Base-by-base conservation (phyloP, 2,113 vertebrate genomes). In the Ariopsis seemanni region DNA sequence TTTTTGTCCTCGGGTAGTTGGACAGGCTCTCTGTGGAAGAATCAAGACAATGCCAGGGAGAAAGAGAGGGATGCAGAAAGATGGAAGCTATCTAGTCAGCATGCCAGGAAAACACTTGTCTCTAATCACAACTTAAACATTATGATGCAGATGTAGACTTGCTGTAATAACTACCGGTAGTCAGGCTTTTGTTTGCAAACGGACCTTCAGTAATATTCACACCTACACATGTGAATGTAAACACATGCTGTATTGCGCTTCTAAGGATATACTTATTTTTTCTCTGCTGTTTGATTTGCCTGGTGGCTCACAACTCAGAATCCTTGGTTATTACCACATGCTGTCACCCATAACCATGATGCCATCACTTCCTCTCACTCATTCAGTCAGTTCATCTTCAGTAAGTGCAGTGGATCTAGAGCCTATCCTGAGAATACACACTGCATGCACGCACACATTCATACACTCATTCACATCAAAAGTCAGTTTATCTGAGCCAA, bases 1-100 rank as follows among this genome's bases (percentile, higher is more conserved):
- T 85, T 87, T 84, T 85, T 48, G 30, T 72, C 84, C 83, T 85
- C 60, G 71, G 83, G 74, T 86, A 88, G 89, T 83, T 85, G 84
- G 79, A 65, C 52, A 18, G 71, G 71, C 82, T 82, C 34, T 87
- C 83, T 27, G 30, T 84, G 34, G 84, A 90, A 87, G 84, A 90
- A 87, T 82, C 55, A 83, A 65, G 81, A 79, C 82, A 87, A 87
- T 82, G 58, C 27, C 83, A 89, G 75, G 52, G 50, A 84, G 84
- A 80, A 9, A 27, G 69, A 22, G n/a, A 88, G 27, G 60, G 42
- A 72, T 22, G 52, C 34, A 48, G 83, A 83, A 58, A 30, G 60
- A 83, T 20, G 48, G 72, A 57, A 27, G 50, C 22, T 50, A 88
- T 83, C 81, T 80, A 83, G 60, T 87, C 53, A 79, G 52, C 77